phyloP scores from a whole-genome alignment of 2,888 invertebrate species.

The Nemapogon koenigi region DNA sequence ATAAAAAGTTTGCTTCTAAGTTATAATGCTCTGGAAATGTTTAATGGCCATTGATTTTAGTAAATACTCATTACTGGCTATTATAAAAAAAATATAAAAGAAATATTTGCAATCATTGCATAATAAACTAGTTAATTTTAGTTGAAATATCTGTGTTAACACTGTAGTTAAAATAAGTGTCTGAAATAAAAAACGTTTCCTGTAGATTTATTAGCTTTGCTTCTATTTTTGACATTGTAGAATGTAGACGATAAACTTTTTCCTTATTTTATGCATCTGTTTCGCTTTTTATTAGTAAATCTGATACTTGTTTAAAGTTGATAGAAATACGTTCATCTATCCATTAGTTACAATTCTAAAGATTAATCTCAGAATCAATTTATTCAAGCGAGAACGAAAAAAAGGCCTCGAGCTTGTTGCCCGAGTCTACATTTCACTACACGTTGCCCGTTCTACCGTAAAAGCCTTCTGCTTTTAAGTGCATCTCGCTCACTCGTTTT shows the following conservation, averaged over 20 bases:
- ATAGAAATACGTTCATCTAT: too few relatives aligned
- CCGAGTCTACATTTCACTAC: conserved; percentile 55
- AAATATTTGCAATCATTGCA: too few relatives aligned
- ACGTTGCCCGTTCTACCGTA: conserved; percentile 60
- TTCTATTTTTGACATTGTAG: conserved; percentile 1
- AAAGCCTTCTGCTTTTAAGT: conserved; percentile 56
- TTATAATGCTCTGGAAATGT: too few relatives aligned
- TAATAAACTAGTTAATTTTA: too few relatives aligned
- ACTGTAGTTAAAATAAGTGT: background rate
- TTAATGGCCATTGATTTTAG: too few relatives aligned
- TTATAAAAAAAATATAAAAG: too few relatives aligned
- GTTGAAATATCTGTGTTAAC: too few relatives aligned
- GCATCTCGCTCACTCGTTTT: conserved; percentile 31
- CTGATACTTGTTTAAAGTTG: background rate
- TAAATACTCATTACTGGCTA: too few relatives aligned
- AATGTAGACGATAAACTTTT: too few relatives aligned
- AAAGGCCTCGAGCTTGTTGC: conserved; percentile 32
- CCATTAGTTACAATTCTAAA: conserved; percentile 21
- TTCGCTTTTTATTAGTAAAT: background rate
- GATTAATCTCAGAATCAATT: conserved; percentile 61
- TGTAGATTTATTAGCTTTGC: background rate
- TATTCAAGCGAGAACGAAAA: conserved; percentile 59
- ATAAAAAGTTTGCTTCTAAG: too few relatives aligned
- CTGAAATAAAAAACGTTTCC: conserved; percentile 4
- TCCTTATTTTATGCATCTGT: background rate